These are phyloP conservation scores for Leptopterna dolabrata DNA, from an alignment of 2,888 invertebrate genomes.

Conservation along the genomic window DNA sequence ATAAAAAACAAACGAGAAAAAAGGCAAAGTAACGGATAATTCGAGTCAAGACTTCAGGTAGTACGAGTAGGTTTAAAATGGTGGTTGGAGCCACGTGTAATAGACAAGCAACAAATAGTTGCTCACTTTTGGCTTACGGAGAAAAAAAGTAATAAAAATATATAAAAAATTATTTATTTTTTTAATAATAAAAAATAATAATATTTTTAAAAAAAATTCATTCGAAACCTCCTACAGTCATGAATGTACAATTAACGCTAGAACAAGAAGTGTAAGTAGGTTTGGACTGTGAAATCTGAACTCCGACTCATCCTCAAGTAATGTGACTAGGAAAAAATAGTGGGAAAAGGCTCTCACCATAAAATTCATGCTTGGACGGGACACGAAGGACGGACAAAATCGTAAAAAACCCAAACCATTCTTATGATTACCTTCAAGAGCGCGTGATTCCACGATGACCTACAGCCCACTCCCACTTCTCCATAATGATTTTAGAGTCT, in stretches of 20 bases:
- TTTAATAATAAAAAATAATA: too few relatives aligned
- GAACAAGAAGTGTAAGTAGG: neutral
- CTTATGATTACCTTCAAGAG: neutral
- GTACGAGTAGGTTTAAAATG: neutral
- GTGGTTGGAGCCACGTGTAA: neutral
- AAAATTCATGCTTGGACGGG: slow-evolving; percentile 9
- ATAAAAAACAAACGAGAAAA: neutral
- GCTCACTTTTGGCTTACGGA: too few relatives aligned
- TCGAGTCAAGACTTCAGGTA: neutral
- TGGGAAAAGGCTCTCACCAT: neutral
- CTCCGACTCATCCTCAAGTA: neutral
- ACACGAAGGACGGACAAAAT: slow-evolving; percentile 10
- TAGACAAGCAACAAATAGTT: neutral
- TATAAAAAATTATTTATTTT: too few relatives aligned
- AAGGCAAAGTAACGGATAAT: neutral
- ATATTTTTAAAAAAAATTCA: too few relatives aligned
- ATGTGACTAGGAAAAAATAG: neutral
- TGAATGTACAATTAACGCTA: neutral
- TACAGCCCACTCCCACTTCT: neutral
- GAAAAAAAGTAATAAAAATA: too few relatives aligned
- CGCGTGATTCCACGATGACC: neutral
- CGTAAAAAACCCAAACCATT: neutral
- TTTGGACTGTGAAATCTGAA: neutral
- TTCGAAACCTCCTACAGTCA: neutral
- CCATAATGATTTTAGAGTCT: neutral